These are phyloP conservation scores for Engystomops pustulosus DNA, from an alignment of 2,113 vertebrate genomes.

Conservation along the genomic window DNA sequence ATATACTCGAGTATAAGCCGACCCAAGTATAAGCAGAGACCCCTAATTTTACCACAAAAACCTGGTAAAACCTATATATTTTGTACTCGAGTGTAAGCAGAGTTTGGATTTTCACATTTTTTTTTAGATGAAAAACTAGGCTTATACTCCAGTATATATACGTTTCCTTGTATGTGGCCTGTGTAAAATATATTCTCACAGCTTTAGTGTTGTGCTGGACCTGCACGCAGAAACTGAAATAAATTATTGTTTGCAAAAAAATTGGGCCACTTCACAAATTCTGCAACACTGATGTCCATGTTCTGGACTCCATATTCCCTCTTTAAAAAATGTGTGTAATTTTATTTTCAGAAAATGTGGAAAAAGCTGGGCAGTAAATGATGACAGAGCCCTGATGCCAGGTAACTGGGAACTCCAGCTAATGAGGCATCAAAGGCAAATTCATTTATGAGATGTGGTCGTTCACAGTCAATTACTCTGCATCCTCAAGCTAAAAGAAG, in stretches of 20 bases:
- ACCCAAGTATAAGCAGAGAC: too few species aligned
- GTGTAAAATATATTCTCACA: neutral
- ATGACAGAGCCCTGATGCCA: slow-evolving; percentile 11
- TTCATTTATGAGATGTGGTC: slow-evolving; percentile 42
- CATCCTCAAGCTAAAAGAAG: slow-evolving; percentile 40
- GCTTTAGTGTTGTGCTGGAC: neutral
- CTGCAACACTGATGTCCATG: too few species aligned
- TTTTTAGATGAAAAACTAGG: too few species aligned
- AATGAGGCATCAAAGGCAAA: slow-evolving; percentile 46
- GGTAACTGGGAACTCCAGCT: slow-evolving; percentile 42
- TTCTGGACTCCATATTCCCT: neutral
- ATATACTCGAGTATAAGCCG: too few species aligned
- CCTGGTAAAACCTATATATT: too few species aligned
- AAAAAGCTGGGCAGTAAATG: slow-evolving; percentile 10
- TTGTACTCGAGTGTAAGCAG: too few species aligned
- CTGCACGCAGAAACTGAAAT: neutral
- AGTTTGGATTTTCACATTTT: too few species aligned
- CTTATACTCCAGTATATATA: too few species aligned
- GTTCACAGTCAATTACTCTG: slow-evolving; percentile 58
- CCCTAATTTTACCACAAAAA: too few species aligned
- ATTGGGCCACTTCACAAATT: too few species aligned
- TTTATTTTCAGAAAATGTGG: neutral
- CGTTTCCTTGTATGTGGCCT: neutral
- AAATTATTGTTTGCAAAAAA: too few species aligned
- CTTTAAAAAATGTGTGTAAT: too few species aligned